These are phyloP conservation scores for Phaenicophaeus curvirostris DNA, from an alignment of 2,797 vertebrate genomes.

Conservation along the genomic window DNA sequence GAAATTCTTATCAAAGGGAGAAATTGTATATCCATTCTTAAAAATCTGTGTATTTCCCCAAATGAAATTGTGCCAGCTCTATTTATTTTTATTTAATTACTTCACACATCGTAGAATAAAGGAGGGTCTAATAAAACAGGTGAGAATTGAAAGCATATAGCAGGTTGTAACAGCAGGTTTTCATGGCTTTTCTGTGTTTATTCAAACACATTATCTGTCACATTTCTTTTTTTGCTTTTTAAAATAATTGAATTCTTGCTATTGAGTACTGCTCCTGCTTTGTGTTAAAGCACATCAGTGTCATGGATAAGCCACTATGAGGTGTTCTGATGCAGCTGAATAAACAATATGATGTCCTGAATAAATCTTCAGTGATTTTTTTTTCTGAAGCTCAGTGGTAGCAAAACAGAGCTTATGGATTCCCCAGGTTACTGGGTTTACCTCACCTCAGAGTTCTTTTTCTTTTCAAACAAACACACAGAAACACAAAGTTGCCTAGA, in stretches of 20 bases:
- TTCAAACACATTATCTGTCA: conserved; percentile 2
- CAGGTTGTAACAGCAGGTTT: neutral
- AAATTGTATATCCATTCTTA: neutral
- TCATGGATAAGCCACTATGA: neutral
- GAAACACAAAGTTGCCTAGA: neutral
- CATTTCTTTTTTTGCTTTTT: neutral
- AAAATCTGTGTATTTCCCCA: neutral
- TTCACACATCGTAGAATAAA: conserved; percentile 16
- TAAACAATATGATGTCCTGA: neutral
- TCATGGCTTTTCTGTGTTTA: conserved; percentile 14
- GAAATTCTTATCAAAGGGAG: neutral
- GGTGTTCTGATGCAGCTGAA: neutral
- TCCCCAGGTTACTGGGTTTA: neutral
- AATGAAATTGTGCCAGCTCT: neutral
- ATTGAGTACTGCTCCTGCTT: neutral
- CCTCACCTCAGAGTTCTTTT: neutral
- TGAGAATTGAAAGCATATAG: conserved; percentile 19
- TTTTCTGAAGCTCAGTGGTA: neutral
- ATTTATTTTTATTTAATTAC: conserved; percentile 16
- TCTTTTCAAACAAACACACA: neutral
- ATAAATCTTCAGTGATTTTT: neutral
- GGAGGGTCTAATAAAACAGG: neutral
- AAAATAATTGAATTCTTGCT: conserved; percentile 14
- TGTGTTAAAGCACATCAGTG: neutral
- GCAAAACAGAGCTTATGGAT: neutral